Evolutionary conservation across 1,140 invertebrate species (phyloP).

Genomic region (Diorhabda elongata): DNA sequence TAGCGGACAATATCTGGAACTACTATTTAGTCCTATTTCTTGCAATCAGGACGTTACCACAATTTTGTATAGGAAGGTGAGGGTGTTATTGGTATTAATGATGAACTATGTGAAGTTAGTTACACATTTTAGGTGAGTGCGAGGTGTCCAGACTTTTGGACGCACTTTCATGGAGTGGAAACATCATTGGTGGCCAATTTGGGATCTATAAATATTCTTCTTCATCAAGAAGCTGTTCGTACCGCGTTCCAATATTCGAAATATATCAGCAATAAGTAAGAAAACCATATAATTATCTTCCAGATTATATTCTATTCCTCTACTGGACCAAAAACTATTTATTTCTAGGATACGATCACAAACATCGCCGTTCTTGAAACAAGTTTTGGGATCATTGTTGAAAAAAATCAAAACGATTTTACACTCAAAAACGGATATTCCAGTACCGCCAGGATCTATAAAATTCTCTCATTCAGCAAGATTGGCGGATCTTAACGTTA

Average conservation of each 20-base stretch:
- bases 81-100: neutral
- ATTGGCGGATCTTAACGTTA: constrained; percentile 58
- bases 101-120: too few relatives aligned
- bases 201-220: constrained; percentile 57
- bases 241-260: constrained; percentile 63
- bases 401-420: constrained; percentile 24
- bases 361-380: constrained; percentile 25
- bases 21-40: constrained; percentile 59
- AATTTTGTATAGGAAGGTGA: constrained; percentile 72
- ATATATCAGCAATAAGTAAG: constrained; percentile 50
- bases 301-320: neutral
- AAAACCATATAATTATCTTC: constrained; percentile 9
- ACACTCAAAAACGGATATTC: constrained; percentile 53
- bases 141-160: constrained; percentile 78
- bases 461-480: constrained; percentile 74
- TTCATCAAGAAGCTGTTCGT: constrained; percentile 69
- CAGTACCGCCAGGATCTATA: constrained; percentile 70
- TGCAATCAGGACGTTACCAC: constrained; percentile 61
- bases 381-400: constrained; percentile 10
- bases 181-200: constrained; percentile 71
- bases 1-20: constrained; percentile 73
- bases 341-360: constrained; percentile 27
- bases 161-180: constrained; percentile 76
- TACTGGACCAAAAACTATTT: neutral
- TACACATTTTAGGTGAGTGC: constrained; percentile 59